Percentiles rank a stretch among this genome's conserved stretches.
Evolutionary conservation across 2,113 vertebrate genomes (phyloP).

Genomic region (Pygoscelis antarcticus): DNA sequence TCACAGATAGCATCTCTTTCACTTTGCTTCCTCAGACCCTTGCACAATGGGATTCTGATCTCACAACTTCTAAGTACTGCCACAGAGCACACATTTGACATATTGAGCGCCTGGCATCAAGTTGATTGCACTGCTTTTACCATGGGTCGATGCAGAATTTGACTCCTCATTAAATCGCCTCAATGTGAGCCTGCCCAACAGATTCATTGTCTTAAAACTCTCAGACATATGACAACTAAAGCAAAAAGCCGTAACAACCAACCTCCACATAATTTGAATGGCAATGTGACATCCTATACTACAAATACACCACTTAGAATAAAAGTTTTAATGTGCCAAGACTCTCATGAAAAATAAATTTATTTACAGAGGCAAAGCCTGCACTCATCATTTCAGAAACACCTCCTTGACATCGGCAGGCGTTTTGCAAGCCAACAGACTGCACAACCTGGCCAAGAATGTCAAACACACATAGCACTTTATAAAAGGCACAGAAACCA

Average conservation of each 20-base stretch:
- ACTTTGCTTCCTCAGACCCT: neutral
- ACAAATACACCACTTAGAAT: neutral
- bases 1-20: neutral
- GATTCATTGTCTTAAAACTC: neutral
- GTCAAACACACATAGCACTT: neutral
- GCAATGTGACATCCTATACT: neutral
- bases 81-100: neutral
- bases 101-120: neutral
- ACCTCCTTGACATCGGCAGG: neutral
- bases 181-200: neutral
- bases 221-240: neutral
- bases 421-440: neutral
- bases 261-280: neutral
- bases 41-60: neutral
- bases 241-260: neutral
- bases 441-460: neutral
- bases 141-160: neutral
- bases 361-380: neutral
- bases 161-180: neutral
- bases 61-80: neutral
- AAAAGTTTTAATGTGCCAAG: neutral
- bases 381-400: constrained; percentile 13
- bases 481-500: neutral
- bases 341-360: neutral
- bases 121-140: neutral